phyloP scores from a whole-genome alignment of 2,888 invertebrate genomes.

The Nomada hirtipes region DNA sequence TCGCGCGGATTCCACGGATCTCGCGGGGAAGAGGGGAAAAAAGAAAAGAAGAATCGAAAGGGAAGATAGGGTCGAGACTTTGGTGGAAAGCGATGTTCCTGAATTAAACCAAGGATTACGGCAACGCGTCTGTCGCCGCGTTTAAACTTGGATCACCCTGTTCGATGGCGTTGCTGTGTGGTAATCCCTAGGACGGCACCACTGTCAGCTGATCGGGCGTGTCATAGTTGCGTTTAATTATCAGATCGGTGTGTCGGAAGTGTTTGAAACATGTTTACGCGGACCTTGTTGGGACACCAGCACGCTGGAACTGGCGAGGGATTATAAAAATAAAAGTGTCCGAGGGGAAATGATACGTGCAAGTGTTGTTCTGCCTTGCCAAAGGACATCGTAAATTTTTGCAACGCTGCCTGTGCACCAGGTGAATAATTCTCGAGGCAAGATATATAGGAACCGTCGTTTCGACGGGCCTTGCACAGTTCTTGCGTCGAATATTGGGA shows the following conservation, averaged over 20 bases:
- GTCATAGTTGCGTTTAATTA: neutral
- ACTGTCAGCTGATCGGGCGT: slow-evolving; percentile 8
- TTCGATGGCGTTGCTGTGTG: slow-evolving; percentile 10
- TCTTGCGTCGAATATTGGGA: too few relatives aligned
- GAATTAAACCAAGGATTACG: slow-evolving; percentile 55
- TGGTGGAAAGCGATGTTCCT: slow-evolving; percentile 25
- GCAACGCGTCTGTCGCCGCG: slow-evolving; percentile 25
- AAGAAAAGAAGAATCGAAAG: slow-evolving; percentile 50
- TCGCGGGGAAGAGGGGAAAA: slow-evolving; percentile 47
- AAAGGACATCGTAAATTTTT: too few relatives aligned
- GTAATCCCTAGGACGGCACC: neutral
- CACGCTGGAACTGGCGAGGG: too few relatives aligned
- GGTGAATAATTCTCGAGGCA: too few relatives aligned
- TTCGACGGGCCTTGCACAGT: too few relatives aligned
- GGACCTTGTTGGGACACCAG: too few relatives aligned
- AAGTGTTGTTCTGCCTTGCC: too few relatives aligned
- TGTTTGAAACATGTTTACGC: neutral
- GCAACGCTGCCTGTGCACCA: too few relatives aligned
- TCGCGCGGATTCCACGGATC: slow-evolving; percentile 78
- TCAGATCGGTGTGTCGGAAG: neutral
- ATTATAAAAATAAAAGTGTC: too few relatives aligned
- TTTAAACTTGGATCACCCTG: slow-evolving; percentile 35
- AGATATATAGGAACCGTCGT: too few relatives aligned
- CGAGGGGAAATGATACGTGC: too few relatives aligned
- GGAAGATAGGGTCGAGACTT: neutral